phyloP scores from a whole-genome alignment of 2,113 vertebrate genomes.

The Brachionichthys hirsutus region DNA sequence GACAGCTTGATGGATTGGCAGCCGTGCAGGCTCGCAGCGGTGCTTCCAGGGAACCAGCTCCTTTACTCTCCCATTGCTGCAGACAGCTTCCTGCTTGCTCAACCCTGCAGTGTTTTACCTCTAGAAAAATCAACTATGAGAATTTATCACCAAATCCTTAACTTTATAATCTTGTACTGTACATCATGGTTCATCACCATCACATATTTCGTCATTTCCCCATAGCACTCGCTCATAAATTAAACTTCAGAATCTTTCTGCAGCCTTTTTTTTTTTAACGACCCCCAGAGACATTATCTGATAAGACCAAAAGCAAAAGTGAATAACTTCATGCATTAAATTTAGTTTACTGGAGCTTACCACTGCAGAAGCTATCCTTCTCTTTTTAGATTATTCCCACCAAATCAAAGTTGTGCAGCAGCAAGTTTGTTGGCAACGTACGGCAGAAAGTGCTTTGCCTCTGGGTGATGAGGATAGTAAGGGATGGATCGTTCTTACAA shows the following conservation, averaged over 20 bases:
- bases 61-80: constrained; percentile 32
- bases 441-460: neutral
- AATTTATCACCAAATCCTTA: neutral
- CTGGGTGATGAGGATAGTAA: constrained; percentile 13
- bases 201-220: neutral
- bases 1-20: constrained; percentile 52
- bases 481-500: too few relatives aligned
- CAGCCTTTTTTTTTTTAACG: constrained; percentile 2
- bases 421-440: constrained; percentile 11
- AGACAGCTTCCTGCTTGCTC: constrained; percentile 7
- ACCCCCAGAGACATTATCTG: constrained; percentile 35
- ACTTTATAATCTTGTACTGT: neutral
- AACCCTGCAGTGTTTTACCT: constrained; percentile 22
- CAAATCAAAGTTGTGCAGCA: constrained; percentile 8
- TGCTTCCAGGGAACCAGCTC: constrained; percentile 32
- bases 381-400: constrained; percentile 9
- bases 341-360: constrained; percentile 21
- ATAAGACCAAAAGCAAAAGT: constrained; percentile 23
- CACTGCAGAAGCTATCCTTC: constrained; percentile 7
- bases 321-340: constrained; percentile 9
- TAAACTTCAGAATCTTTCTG: neutral
- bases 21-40: constrained; percentile 14
- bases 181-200: constrained; percentile 12
- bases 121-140: constrained; percentile 14
- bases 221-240: too few relatives aligned